phyloP scores from a whole-genome alignment of 2,113 vertebrate genomes.

The Zosterops japonicus region DNA sequence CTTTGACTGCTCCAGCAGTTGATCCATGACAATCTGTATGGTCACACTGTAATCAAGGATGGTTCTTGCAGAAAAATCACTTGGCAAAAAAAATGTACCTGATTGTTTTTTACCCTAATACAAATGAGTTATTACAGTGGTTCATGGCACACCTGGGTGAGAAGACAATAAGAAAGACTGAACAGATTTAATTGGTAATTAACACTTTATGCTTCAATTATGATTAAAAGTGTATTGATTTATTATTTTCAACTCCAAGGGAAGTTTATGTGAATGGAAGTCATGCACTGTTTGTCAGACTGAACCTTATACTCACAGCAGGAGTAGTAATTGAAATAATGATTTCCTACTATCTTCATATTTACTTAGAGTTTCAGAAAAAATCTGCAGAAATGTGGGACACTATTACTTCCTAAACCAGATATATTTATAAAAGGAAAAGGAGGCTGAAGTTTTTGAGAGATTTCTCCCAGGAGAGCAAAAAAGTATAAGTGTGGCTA shows the following conservation, averaged over 20 bases:
- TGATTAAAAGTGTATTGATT: not conserved
- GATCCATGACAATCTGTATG: not conserved
- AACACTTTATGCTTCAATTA: not conserved
- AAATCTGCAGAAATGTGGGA: not conserved
- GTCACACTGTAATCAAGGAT: not conserved
- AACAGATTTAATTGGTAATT: not conserved
- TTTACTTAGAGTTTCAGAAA: conserved; percentile 12
- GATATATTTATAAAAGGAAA: not conserved
- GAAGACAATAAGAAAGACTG: not conserved
- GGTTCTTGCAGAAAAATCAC: not conserved
- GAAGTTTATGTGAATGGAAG: not conserved
- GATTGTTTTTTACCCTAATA: not conserved
- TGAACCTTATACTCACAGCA: not conserved
- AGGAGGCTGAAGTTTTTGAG: not conserved
- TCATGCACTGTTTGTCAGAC: not conserved
- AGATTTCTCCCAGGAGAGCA: not conserved
- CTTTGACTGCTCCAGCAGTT: not conserved
- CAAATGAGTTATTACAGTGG: not conserved
- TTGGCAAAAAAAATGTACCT: not conserved
- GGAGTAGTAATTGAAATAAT: conserved; percentile 38
- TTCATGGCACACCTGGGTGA: not conserved
- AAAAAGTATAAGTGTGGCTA: not conserved
- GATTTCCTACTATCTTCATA: not conserved
- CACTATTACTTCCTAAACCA: not conserved
- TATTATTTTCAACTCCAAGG: not conserved